These are phyloP conservation scores for Drosophila navojoa DNA, from an alignment of 1,140 invertebrate genomes.

Conservation along the genomic window DNA sequence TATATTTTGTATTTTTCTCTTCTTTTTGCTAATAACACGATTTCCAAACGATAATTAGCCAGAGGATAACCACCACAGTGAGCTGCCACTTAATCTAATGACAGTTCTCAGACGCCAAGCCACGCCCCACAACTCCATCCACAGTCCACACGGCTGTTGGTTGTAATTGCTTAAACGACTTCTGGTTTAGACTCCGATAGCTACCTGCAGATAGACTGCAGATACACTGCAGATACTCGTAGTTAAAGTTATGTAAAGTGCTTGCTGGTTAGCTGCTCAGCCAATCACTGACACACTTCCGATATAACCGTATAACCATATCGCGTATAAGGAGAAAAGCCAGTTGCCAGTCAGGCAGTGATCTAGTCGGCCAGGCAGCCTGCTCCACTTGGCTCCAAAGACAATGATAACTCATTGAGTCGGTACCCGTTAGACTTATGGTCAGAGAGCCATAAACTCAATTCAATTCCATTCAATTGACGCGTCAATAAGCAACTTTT, in stretches of 20 bases:
- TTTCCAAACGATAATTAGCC: conserved; percentile 76
- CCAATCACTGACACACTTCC: conserved; percentile 71
- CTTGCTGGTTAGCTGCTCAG: conserved; percentile 27
- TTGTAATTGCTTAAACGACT: conserved; percentile 73
- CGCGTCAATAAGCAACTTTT: conserved; percentile 51
- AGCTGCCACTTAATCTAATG: conserved; percentile 79
- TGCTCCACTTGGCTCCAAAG: conserved; percentile 44
- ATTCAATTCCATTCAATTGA: conserved; percentile 51
- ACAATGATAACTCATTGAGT: conserved; percentile 55
- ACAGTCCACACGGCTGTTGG: conserved; percentile 5
- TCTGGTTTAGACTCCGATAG: conserved; percentile 62
- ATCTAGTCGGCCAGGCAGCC: not conserved
- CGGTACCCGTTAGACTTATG: conserved; percentile 24
- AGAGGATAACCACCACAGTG: conserved; percentile 17
- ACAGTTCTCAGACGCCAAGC: conserved; percentile 59
- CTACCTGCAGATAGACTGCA: conserved; percentile 39
- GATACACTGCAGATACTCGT: conserved; percentile 14
- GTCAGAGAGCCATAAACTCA: conserved; percentile 50
- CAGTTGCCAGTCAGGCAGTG: conserved; percentile 25
- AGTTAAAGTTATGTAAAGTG: conserved; percentile 50
- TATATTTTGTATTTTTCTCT: conserved; percentile 10
- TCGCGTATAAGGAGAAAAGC: conserved; percentile 52
- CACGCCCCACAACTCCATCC: conserved; percentile 22
- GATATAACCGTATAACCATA: conserved; percentile 56
- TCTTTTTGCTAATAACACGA: conserved; percentile 61